Evolutionary conservation across 1,140 invertebrate genomes (phyloP), one percentile per base, ranked within the genome.

Genomic region (Centruroides sculpturatus): DNA sequence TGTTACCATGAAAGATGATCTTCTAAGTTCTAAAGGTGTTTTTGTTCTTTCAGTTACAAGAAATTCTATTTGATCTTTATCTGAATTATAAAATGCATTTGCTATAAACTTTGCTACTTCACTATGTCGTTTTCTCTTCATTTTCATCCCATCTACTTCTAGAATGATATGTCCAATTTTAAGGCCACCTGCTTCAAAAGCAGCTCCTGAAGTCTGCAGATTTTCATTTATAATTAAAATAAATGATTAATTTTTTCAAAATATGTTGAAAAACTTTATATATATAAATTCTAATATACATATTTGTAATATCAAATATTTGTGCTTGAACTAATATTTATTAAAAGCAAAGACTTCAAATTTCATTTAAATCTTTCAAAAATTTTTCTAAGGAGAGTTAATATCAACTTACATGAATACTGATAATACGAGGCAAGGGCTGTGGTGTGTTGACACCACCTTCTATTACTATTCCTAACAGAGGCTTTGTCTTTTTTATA

Each of bases 391-490:
- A 56, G 34, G n/a, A 13, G 50, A 35, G 23, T 41, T 3, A 34
- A 11, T n/a, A n/a, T 5, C 55, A 49, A 74, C 83, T 82, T 77
- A 95, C 92, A 77, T 95, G 91, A 72, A 98, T 94, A 75, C 93
- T 93, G 69, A 96, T 94, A 70, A 98, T 94, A 71, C 90, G 82
- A 41, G 92, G 92, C 66, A 95, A 79, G 54, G 89, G 87, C 76
- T 96, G 92, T 71, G 87, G 86, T 53, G 92, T 95, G 74, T 97
- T 93, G 64, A 87, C 85, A 56, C 94, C 94, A 61, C 94, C 94
- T 79, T 96, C 92, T 68, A 98, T 96, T 56, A 92, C 92, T 68
- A 98, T 92, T 62, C 93, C 93, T 65, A 97, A 81, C 69, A 92
- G 89, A 51, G 91, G 87, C 77, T 92, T 92, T 23, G 85, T 89